Conservation (phyloP, 2,113 vertebrate species). For the Syngnathoides biaculeatus region DNA sequence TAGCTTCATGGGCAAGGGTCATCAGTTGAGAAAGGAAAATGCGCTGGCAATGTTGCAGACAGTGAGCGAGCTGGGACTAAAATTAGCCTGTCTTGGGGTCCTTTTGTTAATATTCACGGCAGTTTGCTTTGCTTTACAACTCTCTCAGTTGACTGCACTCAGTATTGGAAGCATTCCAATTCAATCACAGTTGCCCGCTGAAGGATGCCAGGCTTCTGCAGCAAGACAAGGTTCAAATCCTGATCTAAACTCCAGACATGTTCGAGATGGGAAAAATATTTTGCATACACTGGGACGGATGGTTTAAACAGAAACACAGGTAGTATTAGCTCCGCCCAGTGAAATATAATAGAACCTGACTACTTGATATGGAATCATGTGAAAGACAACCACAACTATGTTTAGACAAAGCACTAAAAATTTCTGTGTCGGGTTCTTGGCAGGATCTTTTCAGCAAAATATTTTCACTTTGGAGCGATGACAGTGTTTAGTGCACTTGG, state of each 20-base stretch:
- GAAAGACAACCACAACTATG: no score
- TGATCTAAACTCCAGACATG: background rate
- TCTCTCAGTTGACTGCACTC: slow-evolving; percentile 5
- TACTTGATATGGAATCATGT: background rate
- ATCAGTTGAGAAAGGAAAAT: background rate
- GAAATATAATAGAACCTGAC: background rate
- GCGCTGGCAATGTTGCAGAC: background rate
- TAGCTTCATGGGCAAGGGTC: slow-evolving; percentile 13
- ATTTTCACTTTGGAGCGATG: background rate
- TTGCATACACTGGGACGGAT: background rate
- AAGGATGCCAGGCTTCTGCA: slow-evolving; percentile 10
- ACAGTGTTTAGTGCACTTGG: background rate
- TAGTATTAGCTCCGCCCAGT: background rate
- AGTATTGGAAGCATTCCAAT: slow-evolving; percentile 16
- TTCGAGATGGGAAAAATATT: background rate
- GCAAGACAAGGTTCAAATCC: slow-evolving; percentile 9
- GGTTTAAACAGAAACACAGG: background rate
- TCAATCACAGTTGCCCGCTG: slow-evolving; percentile 22
- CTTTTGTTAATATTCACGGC: slow-evolving; percentile 5
- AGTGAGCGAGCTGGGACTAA: background rate
- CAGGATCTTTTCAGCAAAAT: background rate
- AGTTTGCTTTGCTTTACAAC: slow-evolving; percentile 13
- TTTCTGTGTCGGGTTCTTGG: background rate
- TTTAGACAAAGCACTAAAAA: background rate
- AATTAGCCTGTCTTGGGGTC: slow-evolving; percentile 6